These are phyloP conservation scores for Mormyrus hasselquistii DNA, from an alignment of 2,797 vertebrate genomes.

Conservation along the genomic window DNA sequence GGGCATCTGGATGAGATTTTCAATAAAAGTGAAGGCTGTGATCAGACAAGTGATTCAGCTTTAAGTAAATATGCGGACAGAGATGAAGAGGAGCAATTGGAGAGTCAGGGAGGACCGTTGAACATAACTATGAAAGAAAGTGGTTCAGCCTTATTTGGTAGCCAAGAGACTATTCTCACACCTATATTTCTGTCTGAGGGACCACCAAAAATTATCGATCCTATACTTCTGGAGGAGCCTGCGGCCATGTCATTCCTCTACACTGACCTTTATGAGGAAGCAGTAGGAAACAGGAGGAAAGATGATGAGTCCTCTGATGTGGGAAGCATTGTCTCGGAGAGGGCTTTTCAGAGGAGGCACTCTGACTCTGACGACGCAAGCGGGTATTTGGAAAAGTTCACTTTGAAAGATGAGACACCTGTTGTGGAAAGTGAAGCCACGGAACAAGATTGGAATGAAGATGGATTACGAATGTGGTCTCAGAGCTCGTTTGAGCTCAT, in stretches of 20 bases:
- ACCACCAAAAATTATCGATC: conserved; percentile 73
- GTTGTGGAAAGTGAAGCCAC: conserved; percentile 43
- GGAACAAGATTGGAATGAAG: conserved; percentile 30
- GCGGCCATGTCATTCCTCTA: conserved; percentile 86
- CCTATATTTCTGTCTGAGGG: conserved; percentile 73
- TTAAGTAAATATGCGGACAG: conserved; percentile 22
- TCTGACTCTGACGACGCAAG: conserved; percentile 79
- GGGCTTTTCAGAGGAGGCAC: conserved; percentile 66
- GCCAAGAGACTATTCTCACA: conserved; percentile 73
- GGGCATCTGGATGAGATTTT: conserved; percentile 82
- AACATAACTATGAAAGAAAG: conserved; percentile 53
- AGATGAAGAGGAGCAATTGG: conserved; percentile 22
- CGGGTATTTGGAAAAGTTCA: conserved; percentile 88
- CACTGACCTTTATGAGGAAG: conserved; percentile 83
- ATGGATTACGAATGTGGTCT: conserved; percentile 52
- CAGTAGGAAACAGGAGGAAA: conserved; percentile 64
- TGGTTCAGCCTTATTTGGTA: conserved; percentile 72
- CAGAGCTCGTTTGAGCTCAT: conserved; percentile 62
- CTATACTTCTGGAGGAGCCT: conserved; percentile 79
- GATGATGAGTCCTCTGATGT: conserved; percentile 71
- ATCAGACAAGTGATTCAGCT: conserved; percentile 27
- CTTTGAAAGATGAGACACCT: conserved; percentile 78
- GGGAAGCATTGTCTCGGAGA: conserved; percentile 72
- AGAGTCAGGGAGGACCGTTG: conserved; percentile 29
- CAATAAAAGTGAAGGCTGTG: conserved; percentile 58